Conservation (phyloP, 2,888 invertebrate genomes). For the Bellardia bayeri region DNA sequence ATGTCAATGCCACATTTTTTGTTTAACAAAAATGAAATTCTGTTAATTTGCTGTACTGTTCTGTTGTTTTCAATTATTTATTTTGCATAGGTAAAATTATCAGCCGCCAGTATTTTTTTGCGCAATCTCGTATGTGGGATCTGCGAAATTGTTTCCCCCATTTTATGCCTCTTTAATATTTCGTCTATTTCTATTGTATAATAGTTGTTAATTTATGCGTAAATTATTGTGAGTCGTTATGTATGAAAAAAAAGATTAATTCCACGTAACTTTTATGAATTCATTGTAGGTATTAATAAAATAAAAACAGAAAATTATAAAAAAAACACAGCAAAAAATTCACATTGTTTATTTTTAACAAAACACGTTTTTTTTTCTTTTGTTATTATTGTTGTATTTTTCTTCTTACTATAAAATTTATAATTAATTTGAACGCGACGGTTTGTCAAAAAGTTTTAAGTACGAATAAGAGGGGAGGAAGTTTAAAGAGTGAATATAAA, state of each 20-base stretch:
- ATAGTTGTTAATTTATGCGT: constrained; percentile 56
- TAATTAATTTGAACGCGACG: constrained; percentile 9
- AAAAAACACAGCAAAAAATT: constrained; percentile 12
- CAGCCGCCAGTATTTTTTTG: background rate
- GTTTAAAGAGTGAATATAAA: too few species aligned
- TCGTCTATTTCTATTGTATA: constrained; percentile 40
- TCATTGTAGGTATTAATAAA: constrained; percentile 25
- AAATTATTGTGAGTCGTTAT: constrained; percentile 28
- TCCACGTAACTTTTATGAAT: constrained; percentile 52
- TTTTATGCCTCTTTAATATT: constrained; percentile 1
- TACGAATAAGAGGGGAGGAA: too few species aligned
- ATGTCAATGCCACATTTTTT: constrained; percentile 32
- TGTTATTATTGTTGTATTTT: background rate
- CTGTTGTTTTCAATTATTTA: constrained; percentile 17
- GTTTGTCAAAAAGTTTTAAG: background rate
- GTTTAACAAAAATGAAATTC: constrained; percentile 5
- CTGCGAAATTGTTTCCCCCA: background rate
- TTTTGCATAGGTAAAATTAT: constrained; percentile 5
- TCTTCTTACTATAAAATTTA: constrained; percentile 10
- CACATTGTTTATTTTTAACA: constrained; percentile 43
- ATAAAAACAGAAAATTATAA: background rate
- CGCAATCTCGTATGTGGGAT: constrained; percentile 1
- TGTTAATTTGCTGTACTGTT: constrained; percentile 5
- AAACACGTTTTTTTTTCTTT: constrained; percentile 30
- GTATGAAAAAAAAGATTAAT: constrained; percentile 16